Conservation (phyloP, 1,140 invertebrate genomes). For the Planococcus citri region DNA sequence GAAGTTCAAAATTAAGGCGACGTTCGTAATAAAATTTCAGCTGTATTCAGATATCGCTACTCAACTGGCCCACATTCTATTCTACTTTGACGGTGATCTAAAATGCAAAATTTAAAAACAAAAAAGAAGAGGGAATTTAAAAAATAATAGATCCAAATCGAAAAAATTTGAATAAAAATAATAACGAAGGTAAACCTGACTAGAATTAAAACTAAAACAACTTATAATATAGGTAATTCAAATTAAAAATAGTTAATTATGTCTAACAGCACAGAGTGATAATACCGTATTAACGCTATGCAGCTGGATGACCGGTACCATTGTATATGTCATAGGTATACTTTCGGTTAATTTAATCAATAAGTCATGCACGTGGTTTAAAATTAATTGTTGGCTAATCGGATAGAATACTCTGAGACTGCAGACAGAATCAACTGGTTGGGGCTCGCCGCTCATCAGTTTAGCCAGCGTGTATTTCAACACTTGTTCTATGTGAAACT, state of each 20-base stretch:
- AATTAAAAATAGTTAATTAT: slow-evolving; percentile 25
- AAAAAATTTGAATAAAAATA: background rate
- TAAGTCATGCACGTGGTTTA: slow-evolving; percentile 52
- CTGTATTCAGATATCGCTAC: no score
- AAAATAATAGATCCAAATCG: no score
- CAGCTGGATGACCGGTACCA: slow-evolving; percentile 61
- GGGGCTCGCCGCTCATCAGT: slow-evolving; percentile 49
- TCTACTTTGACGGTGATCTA: background rate
- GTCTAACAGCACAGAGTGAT: slow-evolving; percentile 29
- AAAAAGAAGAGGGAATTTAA: no score
- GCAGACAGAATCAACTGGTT: slow-evolving; percentile 29
- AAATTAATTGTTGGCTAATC: slow-evolving; percentile 56
- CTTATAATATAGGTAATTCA: no score
- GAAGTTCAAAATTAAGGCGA: no score
- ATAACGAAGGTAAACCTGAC: slow-evolving; percentile 10
- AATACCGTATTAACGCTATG: slow-evolving; percentile 33
- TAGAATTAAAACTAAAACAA: background rate
- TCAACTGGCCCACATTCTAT: no score
- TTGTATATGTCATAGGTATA: slow-evolving; percentile 49
- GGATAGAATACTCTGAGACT: slow-evolving; percentile 34
- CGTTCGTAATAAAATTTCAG: no score
- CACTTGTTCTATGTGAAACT: slow-evolving; percentile 45
- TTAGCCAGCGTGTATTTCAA: slow-evolving; percentile 59
- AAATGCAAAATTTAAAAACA: background rate
- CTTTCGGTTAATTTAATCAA: slow-evolving; percentile 41